A percentile compares a stretch with the other conserved stretches of the same genome.
phyloP scores from a whole-genome alignment of 1,140 invertebrate species.

The Subanguina moxae region DNA sequence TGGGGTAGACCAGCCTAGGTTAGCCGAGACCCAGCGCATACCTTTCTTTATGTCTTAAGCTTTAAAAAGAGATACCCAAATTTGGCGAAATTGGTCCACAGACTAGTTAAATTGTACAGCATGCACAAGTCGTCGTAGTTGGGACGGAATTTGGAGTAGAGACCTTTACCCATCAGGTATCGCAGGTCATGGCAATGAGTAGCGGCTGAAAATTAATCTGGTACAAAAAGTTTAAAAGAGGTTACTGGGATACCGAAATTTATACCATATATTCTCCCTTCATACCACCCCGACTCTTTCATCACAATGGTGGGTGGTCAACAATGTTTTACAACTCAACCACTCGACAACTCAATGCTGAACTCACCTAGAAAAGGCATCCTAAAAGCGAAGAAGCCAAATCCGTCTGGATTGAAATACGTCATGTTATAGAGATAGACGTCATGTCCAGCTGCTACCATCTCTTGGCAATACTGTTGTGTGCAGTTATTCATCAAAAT shows the following conservation, averaged over 20 bases:
- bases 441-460: slow-evolving; percentile 22
- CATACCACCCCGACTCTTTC: too few species aligned
- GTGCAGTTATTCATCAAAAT: slow-evolving; percentile 44
- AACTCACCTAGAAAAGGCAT: slow-evolving; percentile 38
- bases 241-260: too few species aligned
- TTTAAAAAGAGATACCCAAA: slow-evolving; percentile 30
- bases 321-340: too few species aligned
- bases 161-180: slow-evolving; percentile 39
- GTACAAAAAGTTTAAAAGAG: neutral
- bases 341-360: too few species aligned
- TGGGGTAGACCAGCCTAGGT: too few species aligned
- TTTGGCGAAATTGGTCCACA: slow-evolving; percentile 45
- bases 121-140: slow-evolving; percentile 35
- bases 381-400: slow-evolving; percentile 40
- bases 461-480: slow-evolving; percentile 35
- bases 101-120: slow-evolving; percentile 29
- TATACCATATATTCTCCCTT: too few species aligned
- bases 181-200: slow-evolving; percentile 45
- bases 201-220: slow-evolving; percentile 33
- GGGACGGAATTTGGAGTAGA: slow-evolving; percentile 45
- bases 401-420: slow-evolving; percentile 38
- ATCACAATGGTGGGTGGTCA: too few species aligned
- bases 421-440: slow-evolving; percentile 42
- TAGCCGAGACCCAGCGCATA: too few species aligned
- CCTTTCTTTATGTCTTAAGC: slow-evolving; percentile 7